These are phyloP conservation scores for Pandemis cinnamomeana DNA, from an alignment of 2,888 invertebrate genomes.

Conservation along the genomic window DNA sequence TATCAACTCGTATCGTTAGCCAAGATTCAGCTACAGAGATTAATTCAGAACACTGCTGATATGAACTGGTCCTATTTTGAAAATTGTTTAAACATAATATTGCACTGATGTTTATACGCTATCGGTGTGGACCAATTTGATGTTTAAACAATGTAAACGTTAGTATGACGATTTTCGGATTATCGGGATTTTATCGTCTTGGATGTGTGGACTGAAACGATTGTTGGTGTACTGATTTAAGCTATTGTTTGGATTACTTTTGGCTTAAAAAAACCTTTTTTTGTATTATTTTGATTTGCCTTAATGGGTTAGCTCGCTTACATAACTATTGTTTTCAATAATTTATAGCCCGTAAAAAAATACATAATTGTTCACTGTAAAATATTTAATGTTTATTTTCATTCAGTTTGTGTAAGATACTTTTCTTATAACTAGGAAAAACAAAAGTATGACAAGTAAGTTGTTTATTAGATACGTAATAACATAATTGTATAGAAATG, in stretches of 20 bases:
- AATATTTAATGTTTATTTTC: conserved; percentile 14
- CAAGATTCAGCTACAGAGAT: not conserved
- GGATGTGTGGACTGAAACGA: not conserved
- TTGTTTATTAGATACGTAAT: conserved; percentile 36
- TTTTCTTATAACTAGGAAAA: conserved; percentile 14
- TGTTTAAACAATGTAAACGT: conserved; percentile 5
- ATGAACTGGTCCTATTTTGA: conserved; percentile 7
- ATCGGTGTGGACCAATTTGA: conserved; percentile 57
- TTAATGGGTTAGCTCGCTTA: not conserved
- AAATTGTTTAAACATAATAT: conserved; percentile 8
- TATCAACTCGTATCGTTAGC: not conserved
- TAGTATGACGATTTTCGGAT: not conserved
- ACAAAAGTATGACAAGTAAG: conserved; percentile 1
- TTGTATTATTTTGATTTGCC: not conserved
- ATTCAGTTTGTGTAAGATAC: conserved; percentile 23
- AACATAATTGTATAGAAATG: conserved; percentile 31
- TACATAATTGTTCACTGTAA: not conserved
- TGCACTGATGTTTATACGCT: conserved; percentile 44
- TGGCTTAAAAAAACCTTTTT: no score
- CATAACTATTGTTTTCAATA: not conserved
- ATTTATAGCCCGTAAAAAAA: not conserved
- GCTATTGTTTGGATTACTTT: not conserved
- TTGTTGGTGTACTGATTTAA: not conserved
- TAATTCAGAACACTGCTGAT: not conserved
- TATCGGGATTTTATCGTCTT: not conserved